phyloP scores from a whole-genome alignment of 35 echinoderm and acorn worm genomes.

The Diadema setosum region DNA sequence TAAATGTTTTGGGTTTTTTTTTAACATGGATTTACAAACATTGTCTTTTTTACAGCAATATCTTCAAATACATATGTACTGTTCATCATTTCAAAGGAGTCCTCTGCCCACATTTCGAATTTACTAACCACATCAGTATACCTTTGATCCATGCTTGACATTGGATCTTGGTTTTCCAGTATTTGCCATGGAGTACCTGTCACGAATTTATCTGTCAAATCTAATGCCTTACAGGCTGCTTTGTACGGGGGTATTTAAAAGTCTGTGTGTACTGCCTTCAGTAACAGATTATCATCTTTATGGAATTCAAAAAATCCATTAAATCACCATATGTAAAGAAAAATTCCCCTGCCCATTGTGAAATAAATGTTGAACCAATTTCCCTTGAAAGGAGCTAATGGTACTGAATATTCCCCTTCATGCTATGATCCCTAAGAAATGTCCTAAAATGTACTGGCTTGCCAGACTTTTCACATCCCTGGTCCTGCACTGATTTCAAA shows the following conservation, averaged over 20 bases:
- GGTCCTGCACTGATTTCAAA: conserved; percentile 3
- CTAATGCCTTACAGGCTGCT: neutral
- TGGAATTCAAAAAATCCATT: neutral
- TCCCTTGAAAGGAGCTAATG: neutral
- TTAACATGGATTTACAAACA: neutral
- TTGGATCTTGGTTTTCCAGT: neutral
- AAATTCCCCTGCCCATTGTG: neutral
- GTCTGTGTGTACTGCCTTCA: conserved; percentile 4
- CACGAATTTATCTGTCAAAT: conserved; percentile 3
- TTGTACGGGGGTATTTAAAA: neutral
- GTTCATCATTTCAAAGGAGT: neutral
- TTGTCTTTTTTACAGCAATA: neutral
- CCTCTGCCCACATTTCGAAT: neutral
- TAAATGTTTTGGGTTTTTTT: neutral
- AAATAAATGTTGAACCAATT: conserved; percentile 39
- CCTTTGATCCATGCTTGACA: neutral
- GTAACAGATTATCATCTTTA: neutral
- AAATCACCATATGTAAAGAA: neutral
- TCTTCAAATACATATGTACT: neutral
- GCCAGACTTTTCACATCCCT: too few relatives aligned
- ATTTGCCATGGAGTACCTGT: neutral
- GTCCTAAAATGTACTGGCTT: neutral
- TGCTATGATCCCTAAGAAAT: conserved; percentile 2
- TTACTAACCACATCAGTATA: neutral
- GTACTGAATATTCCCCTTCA: neutral